A percentile compares a stretch with the other conserved stretches of the same genome.
Conservation (phyloP, 1,140 invertebrate genomes). For the Antheraea mylitta region DNA sequence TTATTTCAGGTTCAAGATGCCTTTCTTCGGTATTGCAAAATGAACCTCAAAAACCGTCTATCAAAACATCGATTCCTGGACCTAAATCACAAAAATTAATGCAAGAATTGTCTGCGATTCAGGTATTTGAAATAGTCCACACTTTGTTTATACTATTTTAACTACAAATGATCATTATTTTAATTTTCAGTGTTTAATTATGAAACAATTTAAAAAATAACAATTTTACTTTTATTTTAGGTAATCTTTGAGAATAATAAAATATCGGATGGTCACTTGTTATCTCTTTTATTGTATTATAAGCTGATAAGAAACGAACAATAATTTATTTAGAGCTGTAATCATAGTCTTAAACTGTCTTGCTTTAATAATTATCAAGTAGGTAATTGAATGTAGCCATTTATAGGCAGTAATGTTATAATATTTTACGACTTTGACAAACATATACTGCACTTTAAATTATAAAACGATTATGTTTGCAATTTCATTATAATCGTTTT, state of each 20-base stretch:
- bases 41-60: conserved; percentile 82
- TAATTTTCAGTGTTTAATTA: not conserved
- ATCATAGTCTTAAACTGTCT: not conserved
- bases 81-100: conserved; percentile 83
- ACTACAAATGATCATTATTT: not conserved
- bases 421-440: no score
- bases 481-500: no score
- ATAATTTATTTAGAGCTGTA: not conserved
- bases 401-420: no score
- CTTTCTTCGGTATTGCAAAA: conserved; percentile 30
- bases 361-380: not conserved
- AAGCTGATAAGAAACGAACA: not conserved
- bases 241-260: not conserved
- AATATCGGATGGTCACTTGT: not conserved
- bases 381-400: no score
- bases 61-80: conserved; percentile 85
- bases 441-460: no score
- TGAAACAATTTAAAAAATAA: not conserved
- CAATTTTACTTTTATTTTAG: not conserved
- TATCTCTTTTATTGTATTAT: not conserved
- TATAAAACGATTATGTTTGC: no score
- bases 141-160: not conserved
- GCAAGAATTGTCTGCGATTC: conserved; percentile 79
- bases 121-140: conserved; percentile 46
- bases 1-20: conserved; percentile 27